These are phyloP conservation scores for Drosophila mercatorum DNA, from an alignment of 2,888 invertebrate species.

Conservation along the genomic window DNA sequence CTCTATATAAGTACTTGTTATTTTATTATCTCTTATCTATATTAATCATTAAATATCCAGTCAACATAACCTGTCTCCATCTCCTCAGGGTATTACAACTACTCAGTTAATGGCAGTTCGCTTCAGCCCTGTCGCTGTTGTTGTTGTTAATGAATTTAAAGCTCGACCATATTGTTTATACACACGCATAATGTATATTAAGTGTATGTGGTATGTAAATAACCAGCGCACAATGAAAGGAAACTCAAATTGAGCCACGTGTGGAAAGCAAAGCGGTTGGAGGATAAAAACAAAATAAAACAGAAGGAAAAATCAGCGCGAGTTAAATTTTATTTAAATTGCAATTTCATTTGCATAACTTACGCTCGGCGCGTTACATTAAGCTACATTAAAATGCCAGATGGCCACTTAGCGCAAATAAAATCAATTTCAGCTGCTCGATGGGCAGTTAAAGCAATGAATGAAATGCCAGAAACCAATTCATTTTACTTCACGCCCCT, in stretches of 20 bases:
- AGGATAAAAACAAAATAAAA: slow-evolving; percentile 5
- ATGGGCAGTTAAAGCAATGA: slow-evolving; percentile 45
- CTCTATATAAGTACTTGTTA: no score
- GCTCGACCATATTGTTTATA: neutral
- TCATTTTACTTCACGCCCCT: slow-evolving; percentile 27
- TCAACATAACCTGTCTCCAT: no score
- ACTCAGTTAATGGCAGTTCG: neutral
- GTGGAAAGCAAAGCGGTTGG: slow-evolving; percentile 26
- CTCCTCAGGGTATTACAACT: no score
- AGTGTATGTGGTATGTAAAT: neutral
- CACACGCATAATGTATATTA: slow-evolving; percentile 1
- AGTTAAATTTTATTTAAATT: slow-evolving; percentile 65
- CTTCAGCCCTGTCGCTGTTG: neutral
- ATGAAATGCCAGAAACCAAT: slow-evolving; percentile 44
- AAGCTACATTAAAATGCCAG: slow-evolving; percentile 60
- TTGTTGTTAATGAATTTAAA: slow-evolving; percentile 10
- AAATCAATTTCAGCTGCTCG: slow-evolving; percentile 66
- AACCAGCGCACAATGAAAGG: slow-evolving; percentile 13
- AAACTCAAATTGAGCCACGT: slow-evolving; percentile 41
- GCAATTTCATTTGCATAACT: slow-evolving; percentile 72
- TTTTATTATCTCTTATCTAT: no score
- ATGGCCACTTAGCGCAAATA: slow-evolving; percentile 62
- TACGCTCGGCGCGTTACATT: slow-evolving; percentile 46
- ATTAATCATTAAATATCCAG: no score
- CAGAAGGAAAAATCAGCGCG: slow-evolving; percentile 48